These are phyloP conservation scores for Aurelia sp. DNA, from an alignment of 30 jellyfish, hydroid and myxozoan genomes.

Conservation along the genomic window DNA sequence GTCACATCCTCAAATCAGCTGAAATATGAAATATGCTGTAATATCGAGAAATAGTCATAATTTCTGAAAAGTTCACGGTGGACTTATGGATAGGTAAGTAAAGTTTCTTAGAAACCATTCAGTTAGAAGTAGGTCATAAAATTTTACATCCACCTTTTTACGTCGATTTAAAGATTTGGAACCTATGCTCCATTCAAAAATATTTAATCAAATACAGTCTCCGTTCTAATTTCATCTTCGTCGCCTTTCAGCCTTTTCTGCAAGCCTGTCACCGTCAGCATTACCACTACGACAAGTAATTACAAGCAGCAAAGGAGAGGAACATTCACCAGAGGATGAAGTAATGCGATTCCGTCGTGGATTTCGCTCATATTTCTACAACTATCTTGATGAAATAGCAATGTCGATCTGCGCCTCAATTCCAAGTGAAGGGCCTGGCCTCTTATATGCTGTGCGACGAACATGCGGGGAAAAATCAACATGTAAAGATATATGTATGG, in stretches of 20 bases:
- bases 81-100: no score
- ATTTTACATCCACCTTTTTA: no score
- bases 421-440: conserved; percentile 99
- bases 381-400: conserved; percentile 98
- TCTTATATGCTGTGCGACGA: conserved; percentile 96
- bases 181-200: no score
- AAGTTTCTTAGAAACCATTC: no score
- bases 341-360: conserved; percentile 92
- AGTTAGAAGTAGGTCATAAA: no score
- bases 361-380: conserved; percentile 94
- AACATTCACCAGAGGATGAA: conserved; percentile 22
- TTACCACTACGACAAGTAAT: conserved; percentile 72
- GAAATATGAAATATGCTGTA: no score
- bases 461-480: conserved; percentile 99
- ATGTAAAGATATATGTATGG: conserved; percentile 96
- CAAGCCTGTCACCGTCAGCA: conserved; percentile 59
- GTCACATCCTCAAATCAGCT: no score
- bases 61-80: no score
- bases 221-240: no score
- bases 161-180: no score
- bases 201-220: no score
- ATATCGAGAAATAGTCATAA: no score
- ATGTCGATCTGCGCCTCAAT: conserved; percentile 99
- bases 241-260: conserved; percentile 27
- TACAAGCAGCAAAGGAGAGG: conserved; percentile 5